phyloP scores from a whole-genome alignment of 2,797 vertebrate species.

The Takifugu rubripes region DNA sequence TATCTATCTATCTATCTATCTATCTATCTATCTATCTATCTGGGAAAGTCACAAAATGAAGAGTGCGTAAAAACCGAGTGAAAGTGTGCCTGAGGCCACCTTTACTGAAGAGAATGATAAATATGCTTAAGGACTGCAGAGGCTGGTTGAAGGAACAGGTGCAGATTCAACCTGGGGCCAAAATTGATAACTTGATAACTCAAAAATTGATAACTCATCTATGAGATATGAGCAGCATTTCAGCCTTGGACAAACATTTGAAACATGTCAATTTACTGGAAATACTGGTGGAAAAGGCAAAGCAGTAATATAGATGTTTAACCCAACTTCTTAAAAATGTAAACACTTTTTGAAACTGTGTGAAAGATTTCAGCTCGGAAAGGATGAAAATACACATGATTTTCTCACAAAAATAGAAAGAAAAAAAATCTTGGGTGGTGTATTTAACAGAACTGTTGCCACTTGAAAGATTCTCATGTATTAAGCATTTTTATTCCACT shows the following conservation, averaged over 20 bases:
- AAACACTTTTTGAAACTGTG: not conserved
- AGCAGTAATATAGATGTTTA: not conserved
- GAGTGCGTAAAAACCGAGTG: conserved; percentile 19
- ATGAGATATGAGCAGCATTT: conserved; percentile 15
- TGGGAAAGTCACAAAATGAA: conserved; percentile 1
- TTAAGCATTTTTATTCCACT: not conserved
- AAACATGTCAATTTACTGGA: conserved; percentile 28
- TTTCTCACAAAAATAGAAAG: not conserved
- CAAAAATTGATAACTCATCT: not conserved
- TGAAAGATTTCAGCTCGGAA: not conserved
- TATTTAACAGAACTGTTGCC: not conserved
- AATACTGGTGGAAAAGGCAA: conserved; percentile 2
- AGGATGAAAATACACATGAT: conserved; percentile 1
- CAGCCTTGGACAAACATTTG: conserved; percentile 11
- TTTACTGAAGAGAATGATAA: conserved; percentile 19
- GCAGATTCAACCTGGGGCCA: conserved; percentile 10
- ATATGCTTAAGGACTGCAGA: conserved; percentile 5
- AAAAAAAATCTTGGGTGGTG: not conserved
- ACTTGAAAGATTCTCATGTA: not conserved
- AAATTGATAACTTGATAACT: conserved; percentile 1
- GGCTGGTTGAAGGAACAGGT: not conserved
- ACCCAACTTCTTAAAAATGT: too few species aligned
- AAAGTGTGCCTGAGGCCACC: conserved; percentile 20
- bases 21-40: too few species aligned
- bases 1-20: too few species aligned